Conservation (phyloP, 1,140 invertebrate species). For the Nixonia krombeini region DNA sequence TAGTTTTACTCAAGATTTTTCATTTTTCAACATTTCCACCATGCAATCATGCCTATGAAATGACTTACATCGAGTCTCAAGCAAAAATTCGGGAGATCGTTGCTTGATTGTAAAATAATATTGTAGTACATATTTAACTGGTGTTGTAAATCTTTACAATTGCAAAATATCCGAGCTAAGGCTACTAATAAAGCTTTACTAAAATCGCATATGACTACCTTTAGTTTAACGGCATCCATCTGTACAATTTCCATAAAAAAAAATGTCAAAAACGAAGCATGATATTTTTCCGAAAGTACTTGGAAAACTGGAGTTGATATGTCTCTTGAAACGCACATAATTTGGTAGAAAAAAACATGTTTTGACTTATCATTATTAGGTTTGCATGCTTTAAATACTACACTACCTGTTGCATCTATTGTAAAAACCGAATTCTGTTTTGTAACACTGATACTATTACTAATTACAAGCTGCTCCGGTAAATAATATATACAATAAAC, state of each 20-base stretch:
- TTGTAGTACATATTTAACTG: constrained; percentile 9
- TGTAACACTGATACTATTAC: not conserved
- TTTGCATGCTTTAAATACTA: not conserved
- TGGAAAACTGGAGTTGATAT: constrained; percentile 2
- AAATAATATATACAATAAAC: constrained; percentile 20
- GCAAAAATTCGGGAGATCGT: constrained; percentile 8
- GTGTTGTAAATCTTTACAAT: constrained; percentile 5
- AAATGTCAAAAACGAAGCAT: constrained; percentile 8
- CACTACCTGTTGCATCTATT: constrained; percentile 16
- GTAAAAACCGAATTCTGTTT: not conserved
- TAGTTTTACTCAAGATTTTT: constrained; percentile 7
- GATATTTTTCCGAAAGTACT: constrained; percentile 12
- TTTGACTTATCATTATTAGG: not conserved
- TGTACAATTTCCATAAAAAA: constrained; percentile 1
- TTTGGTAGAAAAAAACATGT: constrained; percentile 7
- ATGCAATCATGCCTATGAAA: constrained; percentile 13
- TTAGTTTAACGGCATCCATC: not conserved
- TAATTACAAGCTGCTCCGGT: not conserved
- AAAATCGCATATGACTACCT: constrained; percentile 11
- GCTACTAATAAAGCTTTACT: constrained; percentile 10
- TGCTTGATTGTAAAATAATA: not conserved
- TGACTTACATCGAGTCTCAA: constrained; percentile 23
- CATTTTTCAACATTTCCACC: constrained; percentile 13
- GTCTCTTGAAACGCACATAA: not conserved
- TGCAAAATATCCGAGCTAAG: constrained; percentile 5